Base-by-base conservation (phyloP, 2,888 invertebrate species). In the Nomada fucata region DNA sequence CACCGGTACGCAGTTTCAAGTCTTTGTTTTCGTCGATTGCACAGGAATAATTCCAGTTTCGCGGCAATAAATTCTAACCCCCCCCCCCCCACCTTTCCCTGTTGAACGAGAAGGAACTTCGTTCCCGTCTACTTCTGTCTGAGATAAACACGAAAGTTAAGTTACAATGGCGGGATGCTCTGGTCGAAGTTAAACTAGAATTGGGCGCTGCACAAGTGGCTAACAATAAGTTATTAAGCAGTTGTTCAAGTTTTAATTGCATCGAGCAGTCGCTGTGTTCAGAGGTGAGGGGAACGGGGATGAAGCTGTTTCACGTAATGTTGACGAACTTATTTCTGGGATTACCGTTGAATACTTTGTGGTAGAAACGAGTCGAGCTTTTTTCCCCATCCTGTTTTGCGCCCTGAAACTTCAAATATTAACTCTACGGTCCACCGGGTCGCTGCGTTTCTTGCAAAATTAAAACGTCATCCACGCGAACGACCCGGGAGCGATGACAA, bases 231-330 rank as follows among this genome's bases (percentile, higher is more conserved):
- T 91, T 91, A 91, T 91, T 90, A 91, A 91, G 87, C 90, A 90
- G 87, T 91, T 91, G 88, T 89, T 89, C 84, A 90, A 91, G 89
- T 91, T 91, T 91, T 91, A 91, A 91, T 91, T 91, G 89, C 89
- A 89, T 91, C 87, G 83, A 86, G 76, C 53, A 85, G 73, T 77
- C 70, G 20, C 64, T 61, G 61, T 68, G 72, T 84, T 70, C 74
- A 20, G n/a, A 3, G 13, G 47, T 47, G 47, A 15, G 2, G 59
- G 7, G 26, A 57, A 36, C 36, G n/a, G 18, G 50, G 5, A 63
- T 20, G 23, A 59, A 70, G 61, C 65, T 61, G 80, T 72, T 81
- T 61, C 52, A 67, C 36, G 60, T 82, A 71, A 83, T 80, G 85
- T 87, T 88, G 87, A 89, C 88, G 87, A 88, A 89, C 86, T 91